phyloP scores from a whole-genome alignment of 2,888 invertebrate species.

The Ceraclea dissimilis region DNA sequence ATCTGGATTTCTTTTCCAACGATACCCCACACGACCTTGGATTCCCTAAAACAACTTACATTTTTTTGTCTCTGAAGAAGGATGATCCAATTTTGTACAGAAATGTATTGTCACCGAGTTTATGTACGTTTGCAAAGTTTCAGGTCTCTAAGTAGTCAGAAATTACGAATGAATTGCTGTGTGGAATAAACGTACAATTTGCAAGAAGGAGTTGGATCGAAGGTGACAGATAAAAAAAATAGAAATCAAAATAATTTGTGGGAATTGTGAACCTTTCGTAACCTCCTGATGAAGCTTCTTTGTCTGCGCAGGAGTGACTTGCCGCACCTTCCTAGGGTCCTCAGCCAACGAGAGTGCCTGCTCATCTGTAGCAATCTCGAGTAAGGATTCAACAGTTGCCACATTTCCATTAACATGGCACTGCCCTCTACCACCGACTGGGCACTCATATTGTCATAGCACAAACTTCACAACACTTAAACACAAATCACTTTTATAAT shows the following conservation, averaged over 20 bases:
- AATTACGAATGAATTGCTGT: too few species aligned
- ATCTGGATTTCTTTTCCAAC: too few species aligned
- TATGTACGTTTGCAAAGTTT: too few species aligned
- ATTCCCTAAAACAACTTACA: too few species aligned
- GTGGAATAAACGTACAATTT: too few species aligned
- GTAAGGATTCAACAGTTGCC: constrained; percentile 35
- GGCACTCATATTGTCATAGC: not conserved
- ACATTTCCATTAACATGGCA: constrained; percentile 24
- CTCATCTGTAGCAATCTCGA: constrained; percentile 19
- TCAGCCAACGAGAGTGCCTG: constrained; percentile 35
- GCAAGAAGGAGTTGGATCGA: too few species aligned
- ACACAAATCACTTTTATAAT: too few species aligned
- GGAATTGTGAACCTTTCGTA: constrained; percentile 39
- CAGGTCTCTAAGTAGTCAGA: too few species aligned
- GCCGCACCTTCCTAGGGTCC: constrained; percentile 43
- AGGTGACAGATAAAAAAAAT: not conserved
- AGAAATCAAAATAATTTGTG: not conserved
- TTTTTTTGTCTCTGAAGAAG: too few species aligned
- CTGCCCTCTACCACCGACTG: constrained; percentile 22
- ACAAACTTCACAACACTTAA: not conserved
- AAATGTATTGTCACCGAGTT: too few species aligned
- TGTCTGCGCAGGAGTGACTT: constrained; percentile 44
- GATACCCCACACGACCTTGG: too few species aligned
- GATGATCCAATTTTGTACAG: too few species aligned
- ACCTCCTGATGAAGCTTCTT: constrained; percentile 39